Conservation (phyloP, 2,888 invertebrate species). For the Dysmachus trigonus region DNA sequence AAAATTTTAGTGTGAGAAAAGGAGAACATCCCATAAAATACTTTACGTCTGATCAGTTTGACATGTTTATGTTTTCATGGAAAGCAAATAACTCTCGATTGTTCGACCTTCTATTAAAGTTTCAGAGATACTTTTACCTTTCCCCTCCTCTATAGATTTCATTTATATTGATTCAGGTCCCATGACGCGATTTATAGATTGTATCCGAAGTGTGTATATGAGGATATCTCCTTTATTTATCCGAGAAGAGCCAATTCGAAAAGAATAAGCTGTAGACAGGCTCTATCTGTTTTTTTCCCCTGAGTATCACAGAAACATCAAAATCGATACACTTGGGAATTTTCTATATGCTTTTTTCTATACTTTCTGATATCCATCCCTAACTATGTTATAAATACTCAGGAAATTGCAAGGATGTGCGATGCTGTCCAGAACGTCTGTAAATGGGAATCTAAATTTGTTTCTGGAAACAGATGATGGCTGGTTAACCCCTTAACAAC, state of each 20-base stretch:
- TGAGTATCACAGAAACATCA: neutral
- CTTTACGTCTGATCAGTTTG: neutral
- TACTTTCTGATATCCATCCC: neutral
- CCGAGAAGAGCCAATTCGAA: neutral
- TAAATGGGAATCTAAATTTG: neutral
- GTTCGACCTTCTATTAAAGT: neutral
- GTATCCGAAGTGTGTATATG: neutral
- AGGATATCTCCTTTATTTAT: neutral
- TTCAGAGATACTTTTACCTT: neutral
- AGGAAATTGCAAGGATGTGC: neutral
- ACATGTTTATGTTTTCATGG: neutral
- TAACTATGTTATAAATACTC: neutral
- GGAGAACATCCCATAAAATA: neutral
- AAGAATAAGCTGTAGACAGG: neutral
- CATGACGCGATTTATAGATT: neutral
- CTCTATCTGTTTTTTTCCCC: neutral
- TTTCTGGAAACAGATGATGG: neutral
- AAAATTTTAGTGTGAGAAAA: neutral
- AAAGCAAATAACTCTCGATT: neutral
- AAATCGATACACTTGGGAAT: neutral
- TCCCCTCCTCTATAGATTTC: neutral
- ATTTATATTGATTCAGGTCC: neutral
- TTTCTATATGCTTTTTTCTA: neutral
- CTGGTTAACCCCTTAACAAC: neutral
- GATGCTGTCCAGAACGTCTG: neutral